Conservation (phyloP, 2,888 invertebrate species). For the Perizoma affinitatum region DNA sequence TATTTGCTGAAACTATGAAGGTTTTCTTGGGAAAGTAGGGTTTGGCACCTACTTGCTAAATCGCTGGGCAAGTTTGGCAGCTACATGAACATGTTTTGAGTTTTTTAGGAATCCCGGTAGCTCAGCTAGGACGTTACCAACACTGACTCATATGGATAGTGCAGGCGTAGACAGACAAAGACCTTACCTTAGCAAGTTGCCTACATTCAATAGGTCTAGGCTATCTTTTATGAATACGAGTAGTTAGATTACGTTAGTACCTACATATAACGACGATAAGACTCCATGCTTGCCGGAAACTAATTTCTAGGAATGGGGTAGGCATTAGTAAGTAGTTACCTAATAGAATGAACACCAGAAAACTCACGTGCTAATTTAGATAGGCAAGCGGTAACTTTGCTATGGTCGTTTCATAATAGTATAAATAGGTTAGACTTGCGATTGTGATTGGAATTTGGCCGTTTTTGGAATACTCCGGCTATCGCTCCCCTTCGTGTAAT, state of each 20-base stretch:
- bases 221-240: too few species aligned
- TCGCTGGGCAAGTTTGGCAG: too few species aligned
- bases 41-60: neutral
- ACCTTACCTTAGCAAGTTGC: too few species aligned
- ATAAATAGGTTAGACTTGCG: conserved; percentile 32
- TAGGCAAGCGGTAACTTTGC: conserved; percentile 12
- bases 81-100: too few species aligned
- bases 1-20: conserved; percentile 9
- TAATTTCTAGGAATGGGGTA: conserved; percentile 3
- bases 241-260: too few species aligned
- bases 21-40: conserved; percentile 7
- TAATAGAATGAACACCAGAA: neutral
- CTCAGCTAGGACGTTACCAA: too few species aligned
- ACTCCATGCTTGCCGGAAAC: neutral
- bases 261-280: too few species aligned
- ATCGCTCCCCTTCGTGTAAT: conserved; percentile 82
- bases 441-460: conserved; percentile 42
- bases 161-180: too few species aligned
- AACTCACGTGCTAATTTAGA: conserved; percentile 11
- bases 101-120: too few species aligned
- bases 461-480: conserved; percentile 51
- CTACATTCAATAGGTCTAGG: too few species aligned
- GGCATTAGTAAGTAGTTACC: neutral
- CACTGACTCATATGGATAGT: too few species aligned
- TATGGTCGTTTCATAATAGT: conserved; percentile 28